Conservation (phyloP, 2,797 vertebrate genomes). For the Muraenolepis orangiensis region DNA sequence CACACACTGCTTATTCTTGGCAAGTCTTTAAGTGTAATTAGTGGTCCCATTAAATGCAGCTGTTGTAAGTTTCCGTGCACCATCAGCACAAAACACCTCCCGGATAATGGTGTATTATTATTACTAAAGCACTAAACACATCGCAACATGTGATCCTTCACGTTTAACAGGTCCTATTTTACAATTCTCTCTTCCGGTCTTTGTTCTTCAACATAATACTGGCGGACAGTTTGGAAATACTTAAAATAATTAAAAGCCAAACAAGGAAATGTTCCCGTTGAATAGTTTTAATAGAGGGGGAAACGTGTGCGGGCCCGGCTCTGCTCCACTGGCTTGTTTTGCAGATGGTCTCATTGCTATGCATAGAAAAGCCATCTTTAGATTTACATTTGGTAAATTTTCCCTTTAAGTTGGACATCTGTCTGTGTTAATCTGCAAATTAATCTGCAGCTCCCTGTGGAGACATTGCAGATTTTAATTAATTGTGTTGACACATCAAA, state of each 20-base stretch:
- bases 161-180: slow-evolving; percentile 50
- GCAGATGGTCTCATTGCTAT: slow-evolving; percentile 75
- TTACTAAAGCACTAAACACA: slow-evolving; percentile 18
- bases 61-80: slow-evolving; percentile 62
- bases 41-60: slow-evolving; percentile 72
- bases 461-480: slow-evolving; percentile 69
- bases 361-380: slow-evolving; percentile 69
- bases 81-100: slow-evolving; percentile 68
- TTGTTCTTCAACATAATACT: not conserved
- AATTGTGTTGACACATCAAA: slow-evolving; percentile 66
- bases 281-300: not conserved
- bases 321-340: slow-evolving; percentile 57
- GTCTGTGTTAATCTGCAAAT: slow-evolving; percentile 75
- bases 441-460: slow-evolving; percentile 64
- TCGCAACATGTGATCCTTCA: slow-evolving; percentile 27
- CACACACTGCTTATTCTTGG: slow-evolving; percentile 61
- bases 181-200: slow-evolving; percentile 3
- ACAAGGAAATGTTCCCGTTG: not conserved
- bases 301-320: slow-evolving; percentile 52
- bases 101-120: slow-evolving; percentile 66
- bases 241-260: not conserved
- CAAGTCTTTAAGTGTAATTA: slow-evolving; percentile 67
- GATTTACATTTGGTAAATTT: slow-evolving; percentile 75
- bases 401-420: slow-evolving; percentile 74
- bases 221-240: slow-evolving; percentile 22